These are phyloP conservation scores for Crenichthys baileyi DNA, from an alignment of 2,797 vertebrate species.

Conservation along the genomic window DNA sequence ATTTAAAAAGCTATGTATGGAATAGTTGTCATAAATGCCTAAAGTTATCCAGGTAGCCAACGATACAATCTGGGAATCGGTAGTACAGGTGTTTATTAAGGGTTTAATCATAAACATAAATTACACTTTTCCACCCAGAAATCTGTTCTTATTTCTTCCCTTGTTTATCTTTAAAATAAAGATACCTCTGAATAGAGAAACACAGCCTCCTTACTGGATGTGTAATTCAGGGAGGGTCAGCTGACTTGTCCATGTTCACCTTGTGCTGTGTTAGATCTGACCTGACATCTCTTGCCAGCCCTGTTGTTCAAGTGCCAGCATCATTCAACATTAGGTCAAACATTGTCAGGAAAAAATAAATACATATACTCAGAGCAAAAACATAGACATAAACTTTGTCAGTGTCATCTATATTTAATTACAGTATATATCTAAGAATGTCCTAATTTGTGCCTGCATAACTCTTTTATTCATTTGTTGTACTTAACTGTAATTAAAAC, in stretches of 20 bases:
- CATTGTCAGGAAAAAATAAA: not conserved
- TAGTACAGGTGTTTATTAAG: slow-evolving; percentile 13
- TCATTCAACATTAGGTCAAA: slow-evolving; percentile 16
- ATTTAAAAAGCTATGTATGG: slow-evolving; percentile 19
- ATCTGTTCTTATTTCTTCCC: not conserved
- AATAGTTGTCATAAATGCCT: slow-evolving; percentile 23
- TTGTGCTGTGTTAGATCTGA: slow-evolving; percentile 57
- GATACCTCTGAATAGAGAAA: slow-evolving; percentile 19
- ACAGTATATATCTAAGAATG: not conserved
- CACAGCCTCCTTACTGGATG: not conserved
- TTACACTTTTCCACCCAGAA: slow-evolving; percentile 21
- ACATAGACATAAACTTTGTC: slow-evolving; percentile 3
- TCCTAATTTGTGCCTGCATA: not conserved
- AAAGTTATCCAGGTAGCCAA: slow-evolving; percentile 43
- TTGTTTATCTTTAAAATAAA: slow-evolving; percentile 1
- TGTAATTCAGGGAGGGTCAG: slow-evolving; percentile 28
- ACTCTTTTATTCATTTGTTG: not conserved
- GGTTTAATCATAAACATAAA: slow-evolving; percentile 16
- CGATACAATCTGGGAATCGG: slow-evolving; percentile 17
- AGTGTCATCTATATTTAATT: not conserved
- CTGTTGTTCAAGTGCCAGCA: slow-evolving; percentile 27
- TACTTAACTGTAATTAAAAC: slow-evolving; percentile 3
- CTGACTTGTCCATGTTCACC: slow-evolving; percentile 49
- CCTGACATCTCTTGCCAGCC: slow-evolving; percentile 43
- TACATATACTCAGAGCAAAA: not conserved